Conservation (phyloP, 2,888 invertebrate genomes). For the Calameuta pallipes region DNA sequence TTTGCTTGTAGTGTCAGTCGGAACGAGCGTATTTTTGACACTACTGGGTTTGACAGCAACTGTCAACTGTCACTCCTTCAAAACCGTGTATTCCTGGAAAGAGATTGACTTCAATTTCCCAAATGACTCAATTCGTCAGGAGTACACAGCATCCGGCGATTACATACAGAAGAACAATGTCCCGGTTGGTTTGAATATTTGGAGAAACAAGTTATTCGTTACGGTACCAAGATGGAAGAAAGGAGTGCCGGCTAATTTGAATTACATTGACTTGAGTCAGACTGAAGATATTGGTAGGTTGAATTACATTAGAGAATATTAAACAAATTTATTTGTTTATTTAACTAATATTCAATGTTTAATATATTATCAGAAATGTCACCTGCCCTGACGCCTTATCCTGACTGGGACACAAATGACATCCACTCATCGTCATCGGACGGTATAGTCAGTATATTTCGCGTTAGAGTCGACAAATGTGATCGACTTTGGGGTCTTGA, state of each 20-base stretch:
- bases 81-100: constrained; percentile 53
- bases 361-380: constrained; percentile 68
- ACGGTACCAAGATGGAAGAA: constrained; percentile 77
- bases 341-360: not conserved
- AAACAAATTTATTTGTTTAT: not conserved
- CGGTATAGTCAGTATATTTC: constrained; percentile 79
- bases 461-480: constrained; percentile 79
- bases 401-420: constrained; percentile 82
- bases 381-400: constrained; percentile 80
- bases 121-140: constrained; percentile 45
- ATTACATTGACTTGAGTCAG: constrained; percentile 67
- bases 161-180: constrained; percentile 79
- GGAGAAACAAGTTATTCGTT: constrained; percentile 75
- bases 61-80: constrained; percentile 40
- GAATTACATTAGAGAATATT: not conserved
- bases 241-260: constrained; percentile 75
- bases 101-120: constrained; percentile 56
- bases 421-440: constrained; percentile 71
- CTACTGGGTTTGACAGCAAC: constrained; percentile 38
- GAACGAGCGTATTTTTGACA: constrained; percentile 20
- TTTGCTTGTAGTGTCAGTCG: not conserved
- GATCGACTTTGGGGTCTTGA: constrained; percentile 87
- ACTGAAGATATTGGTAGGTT: constrained; percentile 9
- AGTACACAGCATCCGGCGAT: constrained; percentile 67
- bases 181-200: constrained; percentile 76